Evolutionary conservation across 2,797 vertebrate genomes (phyloP).

Genomic region (Melopsittacus undulatus): DNA sequence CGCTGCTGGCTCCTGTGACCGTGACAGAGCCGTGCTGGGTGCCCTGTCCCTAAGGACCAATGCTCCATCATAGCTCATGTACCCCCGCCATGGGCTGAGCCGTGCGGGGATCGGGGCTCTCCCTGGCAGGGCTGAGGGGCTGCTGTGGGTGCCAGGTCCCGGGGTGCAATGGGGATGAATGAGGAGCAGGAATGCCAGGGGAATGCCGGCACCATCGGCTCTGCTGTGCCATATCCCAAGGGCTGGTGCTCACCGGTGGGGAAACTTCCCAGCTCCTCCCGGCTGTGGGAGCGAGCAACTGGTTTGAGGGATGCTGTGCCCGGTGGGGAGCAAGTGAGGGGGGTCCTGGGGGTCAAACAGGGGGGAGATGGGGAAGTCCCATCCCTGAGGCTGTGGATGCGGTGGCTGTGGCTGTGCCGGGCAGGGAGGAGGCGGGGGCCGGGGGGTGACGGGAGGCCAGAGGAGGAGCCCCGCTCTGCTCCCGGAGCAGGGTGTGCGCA

Average conservation of each 20-base stretch:
- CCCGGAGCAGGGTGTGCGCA: neutral
- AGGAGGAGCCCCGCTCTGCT: conserved; percentile 36
- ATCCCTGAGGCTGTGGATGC: neutral
- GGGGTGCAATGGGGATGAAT: neutral
- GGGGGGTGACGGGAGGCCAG: neutral
- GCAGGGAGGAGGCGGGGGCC: conserved; percentile 9
- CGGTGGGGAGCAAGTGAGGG: neutral
- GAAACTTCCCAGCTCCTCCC: neutral
- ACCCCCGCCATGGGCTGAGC: neutral
- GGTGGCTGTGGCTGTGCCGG: neutral
- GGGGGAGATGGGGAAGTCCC: neutral
- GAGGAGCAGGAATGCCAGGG: neutral
- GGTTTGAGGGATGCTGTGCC: neutral
- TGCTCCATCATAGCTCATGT: fast-evolving
- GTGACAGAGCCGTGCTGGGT: neutral
- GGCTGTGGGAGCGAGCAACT: neutral
- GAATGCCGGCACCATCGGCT: neutral
- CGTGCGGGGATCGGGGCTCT: fast-evolving
- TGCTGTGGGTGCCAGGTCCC: fast-evolving
- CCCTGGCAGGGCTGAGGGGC: neutral
- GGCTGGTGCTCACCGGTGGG: fast-evolving
- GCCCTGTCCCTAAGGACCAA: neutral
- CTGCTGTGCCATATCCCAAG: neutral
- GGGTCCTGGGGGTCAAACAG: neutral
- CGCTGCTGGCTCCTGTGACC: neutral